Evolutionary conservation across 2,113 vertebrate genomes (phyloP).

Genomic region (Pavo muticus): DNA sequence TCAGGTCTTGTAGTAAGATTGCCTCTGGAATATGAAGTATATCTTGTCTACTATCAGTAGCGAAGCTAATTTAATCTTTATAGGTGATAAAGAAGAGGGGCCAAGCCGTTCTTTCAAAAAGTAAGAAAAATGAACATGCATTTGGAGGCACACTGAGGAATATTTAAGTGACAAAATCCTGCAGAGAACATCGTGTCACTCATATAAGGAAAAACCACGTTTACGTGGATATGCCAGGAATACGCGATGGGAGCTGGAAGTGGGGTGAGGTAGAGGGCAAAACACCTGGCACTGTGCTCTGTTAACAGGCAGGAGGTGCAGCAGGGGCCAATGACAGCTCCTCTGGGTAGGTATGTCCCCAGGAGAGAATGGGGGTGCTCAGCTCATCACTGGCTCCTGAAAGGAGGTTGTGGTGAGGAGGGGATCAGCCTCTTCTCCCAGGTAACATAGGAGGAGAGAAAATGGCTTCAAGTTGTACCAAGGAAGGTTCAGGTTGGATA

Average conservation of each 20-base stretch:
- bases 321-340: background rate
- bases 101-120: background rate
- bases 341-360: background rate
- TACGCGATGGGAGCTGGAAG: background rate
- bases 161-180: background rate
- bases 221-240: background rate
- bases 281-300: background rate
- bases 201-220: background rate
- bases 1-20: slow-evolving; percentile 2
- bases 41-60: background rate
- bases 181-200: background rate
- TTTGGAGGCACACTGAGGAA: background rate
- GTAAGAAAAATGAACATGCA: background rate
- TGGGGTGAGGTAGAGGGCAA: background rate
- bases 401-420: too few species aligned
- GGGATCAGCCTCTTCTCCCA: too few species aligned
- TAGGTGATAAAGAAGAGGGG: background rate
- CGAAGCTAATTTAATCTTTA: slow-evolving; percentile 41
- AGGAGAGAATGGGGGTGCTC: background rate
- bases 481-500: too few species aligned
- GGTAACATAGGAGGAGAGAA: too few species aligned
- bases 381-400: background rate
- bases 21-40: slow-evolving; percentile 25
- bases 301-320: background rate
- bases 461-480: too few species aligned